Conservation (phyloP, 35 echinoderm and acorn worm species). For the Heliocidaris erythrogramma region DNA sequence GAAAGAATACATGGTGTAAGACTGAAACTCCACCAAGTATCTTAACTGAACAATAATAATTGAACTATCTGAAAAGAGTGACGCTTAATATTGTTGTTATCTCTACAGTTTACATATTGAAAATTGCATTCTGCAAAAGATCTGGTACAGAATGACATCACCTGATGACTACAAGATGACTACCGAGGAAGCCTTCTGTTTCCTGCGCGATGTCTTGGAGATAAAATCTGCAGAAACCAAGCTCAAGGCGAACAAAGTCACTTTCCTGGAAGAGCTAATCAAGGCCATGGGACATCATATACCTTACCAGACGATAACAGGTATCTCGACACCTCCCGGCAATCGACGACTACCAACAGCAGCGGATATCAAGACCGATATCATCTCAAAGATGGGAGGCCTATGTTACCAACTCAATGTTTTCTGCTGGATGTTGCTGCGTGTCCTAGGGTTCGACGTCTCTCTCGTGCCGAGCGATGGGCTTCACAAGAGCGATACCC, state of each 20-base stretch:
- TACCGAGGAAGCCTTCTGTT: not conserved
- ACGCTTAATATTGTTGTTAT: too few relatives aligned
- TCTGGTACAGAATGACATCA: too few relatives aligned
- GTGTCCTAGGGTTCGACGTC: conserved; percentile 52
- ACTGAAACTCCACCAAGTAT: too few relatives aligned
- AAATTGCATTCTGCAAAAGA: too few relatives aligned
- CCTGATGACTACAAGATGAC: not conserved
- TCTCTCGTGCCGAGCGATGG: conserved; percentile 37
- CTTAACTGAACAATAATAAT: too few relatives aligned
- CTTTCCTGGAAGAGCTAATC: not conserved
- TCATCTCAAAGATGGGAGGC: conserved; percentile 47
- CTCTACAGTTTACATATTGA: too few relatives aligned
- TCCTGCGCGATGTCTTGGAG: not conserved
- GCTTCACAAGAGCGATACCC: not conserved
- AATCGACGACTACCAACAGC: conserved; percentile 52
- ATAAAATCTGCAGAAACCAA: not conserved
- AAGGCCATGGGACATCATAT: not conserved
- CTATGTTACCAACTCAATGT: conserved; percentile 61
- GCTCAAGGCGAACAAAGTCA: not conserved
- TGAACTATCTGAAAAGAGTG: too few relatives aligned
- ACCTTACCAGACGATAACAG: conserved; percentile 66
- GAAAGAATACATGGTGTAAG: too few relatives aligned
- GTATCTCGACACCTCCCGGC: not conserved
- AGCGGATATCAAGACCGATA: conserved; percentile 53
- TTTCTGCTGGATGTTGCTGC: conserved; percentile 52